Evolutionary conservation across 2,797 vertebrate genomes (phyloP).

Genomic region (Pempheris klunzingeri): DNA sequence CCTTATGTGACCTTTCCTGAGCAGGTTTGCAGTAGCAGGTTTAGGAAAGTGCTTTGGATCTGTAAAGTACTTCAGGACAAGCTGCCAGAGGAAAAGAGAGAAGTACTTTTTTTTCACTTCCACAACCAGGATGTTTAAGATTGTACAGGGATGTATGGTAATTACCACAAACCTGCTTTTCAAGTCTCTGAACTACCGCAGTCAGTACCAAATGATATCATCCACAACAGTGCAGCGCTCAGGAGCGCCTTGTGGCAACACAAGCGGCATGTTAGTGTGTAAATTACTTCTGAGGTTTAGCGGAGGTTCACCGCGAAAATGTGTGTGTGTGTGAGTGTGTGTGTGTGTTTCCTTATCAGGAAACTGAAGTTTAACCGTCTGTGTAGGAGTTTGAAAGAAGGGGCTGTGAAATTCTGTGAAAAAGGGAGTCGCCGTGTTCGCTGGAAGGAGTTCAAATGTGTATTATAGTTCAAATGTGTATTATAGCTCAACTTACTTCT

Average conservation of each 20-base stretch:
- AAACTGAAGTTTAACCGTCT: background rate
- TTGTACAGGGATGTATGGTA: background rate
- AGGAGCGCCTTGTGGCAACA: background rate
- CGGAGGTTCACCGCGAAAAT: background rate
- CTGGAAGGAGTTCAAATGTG: background rate
- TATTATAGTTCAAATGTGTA: background rate
- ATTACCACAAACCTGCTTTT: background rate
- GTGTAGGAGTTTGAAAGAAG: background rate
- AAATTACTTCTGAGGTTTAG: background rate
- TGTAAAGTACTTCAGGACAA: background rate
- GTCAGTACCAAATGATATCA: background rate
- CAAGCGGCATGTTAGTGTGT: background rate
- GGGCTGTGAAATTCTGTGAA: background rate
- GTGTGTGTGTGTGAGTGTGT: too few relatives aligned
- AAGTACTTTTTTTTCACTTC: constrained; percentile 1
- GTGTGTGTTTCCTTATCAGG: background rate
- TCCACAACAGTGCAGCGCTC: background rate
- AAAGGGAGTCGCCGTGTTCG: constrained; percentile 16
- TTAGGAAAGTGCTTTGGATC: background rate
- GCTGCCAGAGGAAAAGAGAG: background rate
- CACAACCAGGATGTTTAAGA: background rate
- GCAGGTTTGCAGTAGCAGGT: background rate
- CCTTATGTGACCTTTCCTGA: constrained; percentile 1
- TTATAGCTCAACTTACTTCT: background rate
- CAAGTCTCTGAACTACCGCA: background rate